Percentiles rank a stretch among this genome's conserved stretches.
Evolutionary conservation across 2,888 invertebrate species (phyloP).

Genomic region (Sussaba pulchella): DNA sequence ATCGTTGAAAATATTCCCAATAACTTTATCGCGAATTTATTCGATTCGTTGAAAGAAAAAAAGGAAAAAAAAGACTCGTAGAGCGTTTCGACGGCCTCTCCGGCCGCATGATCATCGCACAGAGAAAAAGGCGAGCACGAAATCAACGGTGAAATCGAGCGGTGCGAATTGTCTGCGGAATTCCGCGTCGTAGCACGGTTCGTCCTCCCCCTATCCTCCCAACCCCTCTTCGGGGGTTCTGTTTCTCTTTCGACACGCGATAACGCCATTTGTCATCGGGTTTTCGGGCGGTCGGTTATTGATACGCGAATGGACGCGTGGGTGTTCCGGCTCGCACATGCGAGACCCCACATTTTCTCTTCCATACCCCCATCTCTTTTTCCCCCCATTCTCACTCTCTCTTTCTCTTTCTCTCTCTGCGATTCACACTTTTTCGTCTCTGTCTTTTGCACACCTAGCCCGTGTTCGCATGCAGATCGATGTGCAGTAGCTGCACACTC

Average conservation of each 20-base stretch:
- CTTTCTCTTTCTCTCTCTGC: not conserved
- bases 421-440: not conserved
- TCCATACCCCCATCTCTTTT: not conserved
- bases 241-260: constrained; percentile 41
- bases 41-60: no score
- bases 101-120: constrained; percentile 48
- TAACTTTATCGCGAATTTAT: no score
- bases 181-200: constrained; percentile 61
- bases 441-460: not conserved
- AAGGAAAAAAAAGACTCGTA: not conserved
- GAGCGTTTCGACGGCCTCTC: not conserved
- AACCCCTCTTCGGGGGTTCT: no score
- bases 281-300: constrained; percentile 64
- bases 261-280: constrained; percentile 68
- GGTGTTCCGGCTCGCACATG: constrained; percentile 23
- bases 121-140: constrained; percentile 9
- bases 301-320: constrained; percentile 62
- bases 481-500: constrained; percentile 1
- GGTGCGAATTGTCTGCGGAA: constrained; percentile 70
- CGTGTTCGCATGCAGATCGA: constrained; percentile 9
- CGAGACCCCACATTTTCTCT: not conserved
- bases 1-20: constrained; percentile 12
- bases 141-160: constrained; percentile 68
- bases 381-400: no score
- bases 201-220: not conserved